Conservation (phyloP, 2,797 vertebrate genomes). For the Eurystomus glaucurus region DNA sequence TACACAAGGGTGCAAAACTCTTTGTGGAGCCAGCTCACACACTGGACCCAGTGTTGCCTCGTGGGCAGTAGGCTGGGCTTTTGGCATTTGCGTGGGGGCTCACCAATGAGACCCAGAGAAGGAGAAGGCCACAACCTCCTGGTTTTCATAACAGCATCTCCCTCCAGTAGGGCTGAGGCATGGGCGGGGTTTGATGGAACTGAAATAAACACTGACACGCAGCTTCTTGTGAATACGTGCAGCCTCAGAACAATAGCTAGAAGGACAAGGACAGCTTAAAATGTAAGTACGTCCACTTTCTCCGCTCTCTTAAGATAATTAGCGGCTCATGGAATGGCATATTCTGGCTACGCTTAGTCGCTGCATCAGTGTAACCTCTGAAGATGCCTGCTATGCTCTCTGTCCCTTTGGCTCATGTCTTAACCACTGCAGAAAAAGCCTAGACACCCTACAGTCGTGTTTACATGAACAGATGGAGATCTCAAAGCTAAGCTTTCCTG, state of each 20-base stretch:
- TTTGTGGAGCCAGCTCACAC: background rate
- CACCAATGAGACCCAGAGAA: background rate
- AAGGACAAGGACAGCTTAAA: background rate
- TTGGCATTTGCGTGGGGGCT: background rate
- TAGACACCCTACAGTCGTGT: accelerated
- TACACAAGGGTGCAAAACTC: slow-evolving; percentile 1
- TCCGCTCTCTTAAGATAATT: background rate
- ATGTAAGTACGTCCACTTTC: slow-evolving; percentile 6
- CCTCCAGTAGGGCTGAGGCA: slow-evolving; percentile 2
- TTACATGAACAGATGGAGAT: background rate
- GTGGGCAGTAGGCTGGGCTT: slow-evolving; percentile 26
- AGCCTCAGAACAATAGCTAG: background rate
- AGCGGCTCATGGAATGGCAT: accelerated
- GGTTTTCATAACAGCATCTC: background rate
- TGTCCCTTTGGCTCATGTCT: background rate
- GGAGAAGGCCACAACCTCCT: background rate
- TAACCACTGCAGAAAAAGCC: background rate
- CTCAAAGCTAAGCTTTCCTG: background rate
- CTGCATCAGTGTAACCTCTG: background rate
- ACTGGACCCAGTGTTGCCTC: background rate
- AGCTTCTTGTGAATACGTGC: background rate
- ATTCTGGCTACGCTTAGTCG: background rate
- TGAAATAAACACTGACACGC: slow-evolving; percentile 10
- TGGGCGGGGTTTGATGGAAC: slow-evolving; percentile 7
- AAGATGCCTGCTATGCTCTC: background rate